phyloP scores from a whole-genome alignment of 2,797 vertebrate genomes.

The Pogonophryne albipinna region DNA sequence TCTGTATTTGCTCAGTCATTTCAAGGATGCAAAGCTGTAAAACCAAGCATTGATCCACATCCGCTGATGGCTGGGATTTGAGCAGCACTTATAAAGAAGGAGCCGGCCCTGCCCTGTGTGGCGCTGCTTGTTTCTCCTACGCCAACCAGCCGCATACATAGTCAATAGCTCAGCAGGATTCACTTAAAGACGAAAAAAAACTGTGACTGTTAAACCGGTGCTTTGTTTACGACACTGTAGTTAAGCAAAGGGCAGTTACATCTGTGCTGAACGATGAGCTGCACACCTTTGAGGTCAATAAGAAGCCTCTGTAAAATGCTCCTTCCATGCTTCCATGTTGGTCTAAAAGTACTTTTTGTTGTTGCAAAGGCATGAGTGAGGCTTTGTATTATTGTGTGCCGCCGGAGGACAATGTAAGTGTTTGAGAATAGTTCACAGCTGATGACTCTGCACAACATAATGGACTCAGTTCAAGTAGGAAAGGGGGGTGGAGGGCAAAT shows the following conservation, averaged over 20 bases:
- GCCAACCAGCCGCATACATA: constrained; percentile 13
- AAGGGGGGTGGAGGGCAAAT: constrained; percentile 61
- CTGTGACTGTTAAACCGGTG: constrained; percentile 25
- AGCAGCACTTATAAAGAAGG: constrained; percentile 77
- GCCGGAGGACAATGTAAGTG: constrained; percentile 11
- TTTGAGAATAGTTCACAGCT: constrained; percentile 50
- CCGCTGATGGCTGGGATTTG: constrained; percentile 73
- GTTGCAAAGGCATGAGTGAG: not conserved
- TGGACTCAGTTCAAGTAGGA: constrained; percentile 67
- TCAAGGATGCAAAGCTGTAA: constrained; percentile 74
- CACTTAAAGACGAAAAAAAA: constrained; percentile 27
- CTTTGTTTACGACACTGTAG: constrained; percentile 31
- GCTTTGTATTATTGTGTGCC: constrained; percentile 5
- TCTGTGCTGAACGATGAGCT: not conserved
- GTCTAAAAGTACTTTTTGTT: not conserved
- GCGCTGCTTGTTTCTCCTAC: constrained; percentile 61
- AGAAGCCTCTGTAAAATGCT: constrained; percentile 1
- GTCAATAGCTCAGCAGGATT: constrained; percentile 40
- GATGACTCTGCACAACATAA: constrained; percentile 80
- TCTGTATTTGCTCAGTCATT: constrained; percentile 71
- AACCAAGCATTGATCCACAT: constrained; percentile 79
- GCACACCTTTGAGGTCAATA: not conserved
- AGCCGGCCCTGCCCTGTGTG: constrained; percentile 66
- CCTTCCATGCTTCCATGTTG: not conserved
- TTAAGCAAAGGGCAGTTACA: constrained; percentile 18